Evolutionary conservation across 2,888 invertebrate species (phyloP).

Genomic region (Blomia tropicalis): DNA sequence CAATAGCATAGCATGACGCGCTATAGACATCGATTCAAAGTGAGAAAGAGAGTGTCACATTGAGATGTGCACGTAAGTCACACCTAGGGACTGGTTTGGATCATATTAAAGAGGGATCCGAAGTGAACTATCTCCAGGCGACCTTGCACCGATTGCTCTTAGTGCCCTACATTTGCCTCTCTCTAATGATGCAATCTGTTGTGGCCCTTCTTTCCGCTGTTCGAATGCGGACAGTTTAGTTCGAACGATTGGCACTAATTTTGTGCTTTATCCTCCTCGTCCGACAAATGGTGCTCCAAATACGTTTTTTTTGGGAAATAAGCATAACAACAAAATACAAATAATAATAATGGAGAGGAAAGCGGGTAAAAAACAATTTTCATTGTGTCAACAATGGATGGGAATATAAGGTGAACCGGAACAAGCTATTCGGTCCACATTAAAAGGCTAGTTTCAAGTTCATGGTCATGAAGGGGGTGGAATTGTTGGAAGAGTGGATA

Average conservation of each 20-base stretch:
- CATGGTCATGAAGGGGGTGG: slow-evolving; percentile 4
- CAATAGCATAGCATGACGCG: slow-evolving; percentile 11
- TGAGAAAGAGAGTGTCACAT: slow-evolving; percentile 6
- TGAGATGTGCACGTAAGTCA: slow-evolving; percentile 16
- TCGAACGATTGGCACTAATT: not conserved
- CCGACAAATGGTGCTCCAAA: too few relatives aligned
- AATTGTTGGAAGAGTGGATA: not conserved
- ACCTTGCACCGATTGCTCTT: slow-evolving; percentile 7
- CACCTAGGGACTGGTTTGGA: not conserved
- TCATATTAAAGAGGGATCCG: not conserved
- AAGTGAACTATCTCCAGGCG: too few relatives aligned
- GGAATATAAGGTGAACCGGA: slow-evolving; percentile 4
- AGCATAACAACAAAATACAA: not conserved
- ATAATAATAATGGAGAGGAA: too few relatives aligned
- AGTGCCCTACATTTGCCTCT: slow-evolving; percentile 19
- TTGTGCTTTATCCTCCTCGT: too few relatives aligned
- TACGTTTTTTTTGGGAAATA: not conserved
- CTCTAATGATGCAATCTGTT: slow-evolving; percentile 10
- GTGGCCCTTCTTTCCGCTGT: slow-evolving; percentile 10
- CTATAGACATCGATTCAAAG: too few relatives aligned
- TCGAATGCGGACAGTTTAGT: slow-evolving; percentile 9
- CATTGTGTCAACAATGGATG: not conserved
- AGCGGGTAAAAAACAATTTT: not conserved
- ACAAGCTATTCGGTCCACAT: not conserved
- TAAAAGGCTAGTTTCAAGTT: slow-evolving; percentile 1